These are phyloP conservation scores for Palythoa caribaeorum DNA, from an alignment of 92 coral and sea anemone species.

Conservation along the genomic window DNA sequence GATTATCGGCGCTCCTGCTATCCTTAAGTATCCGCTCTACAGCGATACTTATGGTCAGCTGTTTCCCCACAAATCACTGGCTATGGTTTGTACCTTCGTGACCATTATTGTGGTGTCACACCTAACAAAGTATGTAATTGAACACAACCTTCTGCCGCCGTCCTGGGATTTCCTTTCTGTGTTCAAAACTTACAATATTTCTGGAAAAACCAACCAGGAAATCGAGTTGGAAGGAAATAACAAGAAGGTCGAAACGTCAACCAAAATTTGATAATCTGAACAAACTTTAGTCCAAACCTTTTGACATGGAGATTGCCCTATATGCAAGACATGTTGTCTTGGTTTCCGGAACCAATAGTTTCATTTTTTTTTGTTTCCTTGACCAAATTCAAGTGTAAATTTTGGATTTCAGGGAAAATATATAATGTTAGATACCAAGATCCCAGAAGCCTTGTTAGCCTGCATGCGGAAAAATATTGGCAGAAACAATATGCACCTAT, in stretches of 20 bases:
- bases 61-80: conserved; percentile 55
- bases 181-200: conserved; percentile 33
- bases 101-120: conserved; percentile 31
- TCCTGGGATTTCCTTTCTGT: conserved; percentile 50
- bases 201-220: background rate
- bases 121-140: conserved; percentile 28
- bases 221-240: background rate
- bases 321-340: background rate
- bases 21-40: conserved; percentile 83
- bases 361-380: background rate
- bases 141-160: conserved; percentile 3
- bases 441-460: no score
- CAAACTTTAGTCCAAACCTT: background rate
- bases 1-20: conserved; percentile 72
- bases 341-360: background rate
- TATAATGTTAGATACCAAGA: no score
- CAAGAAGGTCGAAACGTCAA: background rate
- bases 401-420: no score
- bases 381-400: background rate
- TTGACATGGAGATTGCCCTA: background rate
- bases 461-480: no score
- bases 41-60: conserved; percentile 56
- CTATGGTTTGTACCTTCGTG: conserved; percentile 50
- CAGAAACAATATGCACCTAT: no score
- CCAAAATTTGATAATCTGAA: background rate